These are phyloP conservation scores for Podotricha telesiphe DNA, from an alignment of 2,888 invertebrate genomes.

Conservation along the genomic window DNA sequence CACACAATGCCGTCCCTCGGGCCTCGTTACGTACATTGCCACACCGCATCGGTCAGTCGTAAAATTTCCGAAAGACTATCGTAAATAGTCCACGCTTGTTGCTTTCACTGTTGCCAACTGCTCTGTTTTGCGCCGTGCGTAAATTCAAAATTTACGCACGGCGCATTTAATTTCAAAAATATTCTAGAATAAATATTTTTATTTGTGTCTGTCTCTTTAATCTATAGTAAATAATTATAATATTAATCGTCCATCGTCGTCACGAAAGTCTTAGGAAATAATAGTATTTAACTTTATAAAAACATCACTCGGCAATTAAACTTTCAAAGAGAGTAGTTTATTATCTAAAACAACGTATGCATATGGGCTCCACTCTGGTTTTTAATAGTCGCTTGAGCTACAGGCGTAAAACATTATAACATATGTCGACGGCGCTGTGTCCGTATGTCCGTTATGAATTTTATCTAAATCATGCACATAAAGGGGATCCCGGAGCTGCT, in stretches of 20 bases:
- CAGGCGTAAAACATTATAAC: background rate
- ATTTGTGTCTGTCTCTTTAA: background rate
- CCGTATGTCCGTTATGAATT: background rate
- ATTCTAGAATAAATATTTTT: background rate
- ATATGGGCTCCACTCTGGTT: background rate
- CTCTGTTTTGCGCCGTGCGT: background rate
- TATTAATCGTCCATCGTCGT: too few relatives aligned
- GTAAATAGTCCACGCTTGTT: background rate
- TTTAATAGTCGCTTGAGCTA: slow-evolving; percentile 1
- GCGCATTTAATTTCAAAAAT: too few relatives aligned
- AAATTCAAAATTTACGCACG: too few relatives aligned
- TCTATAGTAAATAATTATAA: background rate
- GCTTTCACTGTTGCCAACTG: slow-evolving; percentile 13
- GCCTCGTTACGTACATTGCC: slow-evolving; percentile 25
- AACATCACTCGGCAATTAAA: background rate
- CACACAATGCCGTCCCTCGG: slow-evolving; percentile 30
- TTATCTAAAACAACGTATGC: background rate
- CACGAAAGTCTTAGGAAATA: background rate
- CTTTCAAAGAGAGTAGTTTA: too few relatives aligned
- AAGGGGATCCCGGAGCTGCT: slow-evolving; percentile 28
- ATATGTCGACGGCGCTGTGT: background rate
- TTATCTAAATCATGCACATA: slow-evolving; percentile 23
- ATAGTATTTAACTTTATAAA: background rate
- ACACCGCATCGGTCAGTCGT: slow-evolving; percentile 9
- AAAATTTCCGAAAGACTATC: slow-evolving; percentile 1